Base-by-base conservation (phyloP, 1,140 invertebrate genomes). In the Contarinia nasturtii region DNA sequence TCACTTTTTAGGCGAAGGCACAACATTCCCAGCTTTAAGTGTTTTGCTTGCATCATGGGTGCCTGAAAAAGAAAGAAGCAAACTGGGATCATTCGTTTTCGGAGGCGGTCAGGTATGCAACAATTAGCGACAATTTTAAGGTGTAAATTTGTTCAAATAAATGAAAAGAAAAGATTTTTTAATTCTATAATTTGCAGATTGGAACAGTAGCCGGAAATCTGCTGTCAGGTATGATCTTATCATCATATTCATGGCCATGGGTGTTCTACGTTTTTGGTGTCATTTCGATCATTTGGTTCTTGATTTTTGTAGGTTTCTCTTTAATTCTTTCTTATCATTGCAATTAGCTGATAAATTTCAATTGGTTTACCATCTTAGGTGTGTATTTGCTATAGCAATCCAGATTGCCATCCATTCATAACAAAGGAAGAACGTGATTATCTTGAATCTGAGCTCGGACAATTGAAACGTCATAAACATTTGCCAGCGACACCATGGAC, bases 261-360 rank as follows among this genome's bases (percentile, higher is more conserved):
- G 82, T 86, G 0, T 89, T 87, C 61, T 88, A 88, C 57, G 70
- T 87, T 11, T 91, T 90, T 63, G 88, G 87, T 52, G 69, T 70
- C 47, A 55, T 82, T 0, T 80, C 79, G 7, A 64, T 82, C 2
- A 44, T 82, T 0, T 86, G 82, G 82, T 83, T 81, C 48, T 58
- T 80, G 22, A 56, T 81, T 38, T 86, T 80, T 74, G 70, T 75
- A 59, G 66, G 68, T 67, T 3, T 14, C 4, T 14, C n/a, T n/a
- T n/a, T n/a, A n/a, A n/a, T n/a, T n/a, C n/a, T 20, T 44, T 51
- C 54, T 52, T 47, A 34, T 64, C 67, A 52, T 55, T 73, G 72
- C 51, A 53, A 12, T 44, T 80, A 14, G 55, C n/a, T n/a, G n/a
- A n/a, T n/a, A n/a, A n/a, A 62, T 8, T n/a, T n/a, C n/a, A n/a